Percentiles rank a stretch among this genome's conserved stretches.
Evolutionary conservation across 2,797 vertebrate genomes (phyloP).

Genomic region (Anguilla marmorata): DNA sequence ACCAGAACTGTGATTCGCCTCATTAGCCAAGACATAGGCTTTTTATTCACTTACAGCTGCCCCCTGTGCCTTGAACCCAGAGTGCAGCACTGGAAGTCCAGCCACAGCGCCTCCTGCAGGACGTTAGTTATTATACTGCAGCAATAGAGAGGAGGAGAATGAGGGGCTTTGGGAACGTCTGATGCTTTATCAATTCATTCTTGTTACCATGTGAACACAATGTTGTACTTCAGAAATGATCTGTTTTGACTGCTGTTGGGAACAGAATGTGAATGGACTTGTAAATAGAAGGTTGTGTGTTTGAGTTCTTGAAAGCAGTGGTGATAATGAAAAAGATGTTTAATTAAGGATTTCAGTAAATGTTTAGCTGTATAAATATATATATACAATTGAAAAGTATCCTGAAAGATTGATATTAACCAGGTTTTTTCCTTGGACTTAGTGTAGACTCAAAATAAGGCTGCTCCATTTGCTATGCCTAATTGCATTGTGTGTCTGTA

Average conservation of each 20-base stretch:
- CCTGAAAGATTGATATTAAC: not conserved
- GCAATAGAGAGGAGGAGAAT: not conserved
- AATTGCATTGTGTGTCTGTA: not conserved
- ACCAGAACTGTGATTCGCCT: conserved; percentile 19
- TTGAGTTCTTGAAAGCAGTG: not conserved
- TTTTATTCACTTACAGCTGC: not conserved
- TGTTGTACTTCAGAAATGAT: not conserved
- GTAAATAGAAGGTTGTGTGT: not conserved
- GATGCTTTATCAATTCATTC: not conserved
- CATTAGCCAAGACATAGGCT: conserved; percentile 18
- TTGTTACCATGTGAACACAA: not conserved
- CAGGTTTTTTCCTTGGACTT: not conserved
- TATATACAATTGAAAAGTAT: not conserved
- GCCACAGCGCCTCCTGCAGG: conserved; percentile 13
- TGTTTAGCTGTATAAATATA: not conserved
- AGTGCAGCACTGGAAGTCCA: not conserved
- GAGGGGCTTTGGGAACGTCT: not conserved
- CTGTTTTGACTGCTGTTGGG: not conserved
- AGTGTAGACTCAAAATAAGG: not conserved
- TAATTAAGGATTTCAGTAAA: not conserved
- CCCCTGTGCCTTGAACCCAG: not conserved
- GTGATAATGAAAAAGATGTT: not conserved
- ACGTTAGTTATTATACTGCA: not conserved
- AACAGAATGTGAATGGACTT: not conserved
- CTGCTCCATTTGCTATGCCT: not conserved